Evolutionary conservation across 1,140 invertebrate genomes (phyloP), one percentile per base, ranked within the genome.

Genomic region (Dendroctonus ponderosae): DNA sequence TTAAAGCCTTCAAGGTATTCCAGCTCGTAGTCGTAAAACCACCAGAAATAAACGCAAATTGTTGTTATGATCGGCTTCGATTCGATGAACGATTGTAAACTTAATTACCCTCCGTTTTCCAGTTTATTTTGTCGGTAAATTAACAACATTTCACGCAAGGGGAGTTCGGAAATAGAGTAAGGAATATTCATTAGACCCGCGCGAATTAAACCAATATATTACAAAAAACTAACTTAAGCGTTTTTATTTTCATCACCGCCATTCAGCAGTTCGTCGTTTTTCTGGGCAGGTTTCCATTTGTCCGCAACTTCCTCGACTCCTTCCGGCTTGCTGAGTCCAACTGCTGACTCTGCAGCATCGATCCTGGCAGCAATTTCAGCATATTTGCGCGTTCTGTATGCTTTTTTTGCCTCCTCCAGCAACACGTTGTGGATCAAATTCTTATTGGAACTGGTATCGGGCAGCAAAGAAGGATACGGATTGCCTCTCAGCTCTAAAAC

Each of bases 401-500:
- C 87, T 75, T 86, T 85, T 75, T 85, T 87, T n/a, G 88, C 88
- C 71, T 89, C 88, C 74, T 89, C 87, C 59, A 90, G 76, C 6
- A 90, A 72, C 15, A 90, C 80, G 78, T 90, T 90, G 72, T 89
- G 88, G 61, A 90, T 82, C n/a, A 88, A 77, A 75, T 82, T 82
- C 69, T 82, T 82, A 73, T 88, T 89, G 43, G 80, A 79, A 38
- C 74, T 71, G 46, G 79, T 78, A 74, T 85, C 84, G 8, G 80
- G 80, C n/a, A 76, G 67, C 37, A 90, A 74, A 5, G 82, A 71
- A 42, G 88, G 88, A 73, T 84, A 90, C 5, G 87, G 85, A 79
- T 87, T 86, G 78, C 91, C 92, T 82, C 85, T 84, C 5, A 96
- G 80, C 83, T 96, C 93, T 56, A 96, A 78, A 56, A 96, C 83